Percentiles rank a stretch among this genome's conserved stretches.
phyloP scores from a whole-genome alignment of 2,113 vertebrate genomes.

The Rallus limicola region DNA sequence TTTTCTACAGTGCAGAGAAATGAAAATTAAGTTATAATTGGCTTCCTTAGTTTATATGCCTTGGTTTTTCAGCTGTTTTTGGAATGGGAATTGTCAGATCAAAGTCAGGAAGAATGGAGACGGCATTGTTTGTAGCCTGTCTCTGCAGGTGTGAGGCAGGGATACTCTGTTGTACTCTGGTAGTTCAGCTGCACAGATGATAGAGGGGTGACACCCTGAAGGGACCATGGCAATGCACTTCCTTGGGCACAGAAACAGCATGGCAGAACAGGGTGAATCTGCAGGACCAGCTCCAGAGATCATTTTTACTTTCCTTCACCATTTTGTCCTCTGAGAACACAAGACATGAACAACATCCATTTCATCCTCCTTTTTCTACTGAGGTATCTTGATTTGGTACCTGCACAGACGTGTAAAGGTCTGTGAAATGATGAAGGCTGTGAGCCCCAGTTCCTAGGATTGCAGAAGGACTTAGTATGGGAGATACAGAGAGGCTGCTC shows the following conservation, averaged over 20 bases:
- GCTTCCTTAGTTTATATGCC: background rate
- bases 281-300: background rate
- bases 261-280: background rate
- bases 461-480: background rate
- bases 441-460: background rate
- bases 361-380: background rate
- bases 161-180: background rate
- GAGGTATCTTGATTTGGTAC: background rate
- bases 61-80: background rate
- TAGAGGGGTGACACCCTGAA: background rate
- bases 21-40: background rate
- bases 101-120: background rate
- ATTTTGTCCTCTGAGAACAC: background rate
- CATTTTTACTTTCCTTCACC: background rate
- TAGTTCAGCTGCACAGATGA: background rate
- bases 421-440: background rate
- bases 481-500: background rate
- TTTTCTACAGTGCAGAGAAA: background rate
- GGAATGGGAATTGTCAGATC: background rate
- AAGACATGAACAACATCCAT: rapidly evolving
- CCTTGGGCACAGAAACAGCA: rapidly evolving
- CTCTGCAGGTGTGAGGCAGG: background rate
- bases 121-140: background rate
- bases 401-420: background rate
- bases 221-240: background rate